Evolutionary conservation across 1,140 invertebrate species (phyloP).

Genomic region (Euwallacea similis): DNA sequence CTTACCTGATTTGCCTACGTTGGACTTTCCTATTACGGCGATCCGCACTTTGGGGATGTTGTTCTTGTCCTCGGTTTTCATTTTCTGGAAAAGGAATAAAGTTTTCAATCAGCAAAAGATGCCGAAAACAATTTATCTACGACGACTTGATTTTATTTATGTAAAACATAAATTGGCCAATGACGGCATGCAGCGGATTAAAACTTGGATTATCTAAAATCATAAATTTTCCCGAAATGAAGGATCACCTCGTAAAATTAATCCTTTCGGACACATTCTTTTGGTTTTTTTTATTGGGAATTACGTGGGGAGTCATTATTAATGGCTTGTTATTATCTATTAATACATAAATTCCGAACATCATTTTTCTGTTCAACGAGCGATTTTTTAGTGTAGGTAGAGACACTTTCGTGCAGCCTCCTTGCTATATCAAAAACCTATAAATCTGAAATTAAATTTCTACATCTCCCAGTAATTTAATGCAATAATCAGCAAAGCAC

Average conservation of each 20-base stretch:
- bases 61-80: conserved; percentile 64
- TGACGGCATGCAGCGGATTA: background rate
- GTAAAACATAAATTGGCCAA: background rate
- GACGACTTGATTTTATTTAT: background rate
- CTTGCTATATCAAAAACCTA: background rate
- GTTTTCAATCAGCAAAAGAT: conserved; percentile 4
- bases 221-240: conserved; percentile 9
- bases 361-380: background rate
- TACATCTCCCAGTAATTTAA: background rate
- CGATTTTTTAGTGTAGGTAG: background rate
- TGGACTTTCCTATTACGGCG: conserved; percentile 69
- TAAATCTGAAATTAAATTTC: background rate
- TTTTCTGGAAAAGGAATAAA: conserved; percentile 48
- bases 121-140: background rate
- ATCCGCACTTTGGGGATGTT: conserved; percentile 64
- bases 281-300: background rate
- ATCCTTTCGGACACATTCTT: background rate
- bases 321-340: background rate
- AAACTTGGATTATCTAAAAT: background rate
- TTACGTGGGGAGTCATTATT: background rate
- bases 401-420: background rate
- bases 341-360: background rate
- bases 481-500: background rate
- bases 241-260: conserved; percentile 2
- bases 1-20: conserved; percentile 77